A percentile compares a stretch with the other conserved stretches of the same genome.
phyloP scores from a whole-genome alignment of 2,888 invertebrate species.

The Campoplex capitator region DNA sequence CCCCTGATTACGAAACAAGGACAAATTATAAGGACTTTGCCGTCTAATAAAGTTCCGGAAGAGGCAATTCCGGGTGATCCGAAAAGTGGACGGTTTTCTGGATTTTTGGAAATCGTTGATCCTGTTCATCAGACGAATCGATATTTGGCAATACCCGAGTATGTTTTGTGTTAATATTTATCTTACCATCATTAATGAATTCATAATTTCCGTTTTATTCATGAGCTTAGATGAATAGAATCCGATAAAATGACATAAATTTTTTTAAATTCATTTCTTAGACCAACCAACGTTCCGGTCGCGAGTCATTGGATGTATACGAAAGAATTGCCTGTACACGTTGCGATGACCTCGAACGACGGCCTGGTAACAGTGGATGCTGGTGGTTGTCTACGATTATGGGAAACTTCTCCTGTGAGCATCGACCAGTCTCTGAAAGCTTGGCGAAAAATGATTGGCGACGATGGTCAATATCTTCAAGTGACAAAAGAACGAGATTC shows the following conservation, averaged over 20 bases:
- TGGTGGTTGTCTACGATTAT: constrained; percentile 86
- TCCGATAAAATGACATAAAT: too few species aligned
- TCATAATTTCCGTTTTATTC: too few species aligned
- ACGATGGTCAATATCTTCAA: constrained; percentile 87
- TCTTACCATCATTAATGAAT: not conserved
- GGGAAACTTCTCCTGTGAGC: constrained; percentile 85
- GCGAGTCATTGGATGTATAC: constrained; percentile 85
- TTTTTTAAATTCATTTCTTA: constrained; percentile 54
- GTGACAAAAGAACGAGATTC: constrained; percentile 90
- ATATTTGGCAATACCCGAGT: constrained; percentile 86
- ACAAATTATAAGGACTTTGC: constrained; percentile 78
- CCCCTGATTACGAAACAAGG: constrained; percentile 78
- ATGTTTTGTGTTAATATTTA: constrained; percentile 68
- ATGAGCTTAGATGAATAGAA: too few species aligned
- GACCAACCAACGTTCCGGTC: constrained; percentile 81
- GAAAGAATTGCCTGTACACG: constrained; percentile 83
- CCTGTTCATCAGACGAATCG: constrained; percentile 84
- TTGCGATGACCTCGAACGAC: constrained; percentile 84
- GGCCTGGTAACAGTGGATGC: constrained; percentile 87
- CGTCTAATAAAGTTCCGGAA: constrained; percentile 73
- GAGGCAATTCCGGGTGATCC: constrained; percentile 72
- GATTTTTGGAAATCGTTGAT: constrained; percentile 86
- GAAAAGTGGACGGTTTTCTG: constrained; percentile 73
- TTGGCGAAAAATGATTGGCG: constrained; percentile 84
- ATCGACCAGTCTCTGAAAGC: constrained; percentile 84